Percentiles rank a stretch among this genome's conserved stretches.
Conservation (phyloP, 2,888 invertebrate species). For the Dicyrtoma fusca region DNA sequence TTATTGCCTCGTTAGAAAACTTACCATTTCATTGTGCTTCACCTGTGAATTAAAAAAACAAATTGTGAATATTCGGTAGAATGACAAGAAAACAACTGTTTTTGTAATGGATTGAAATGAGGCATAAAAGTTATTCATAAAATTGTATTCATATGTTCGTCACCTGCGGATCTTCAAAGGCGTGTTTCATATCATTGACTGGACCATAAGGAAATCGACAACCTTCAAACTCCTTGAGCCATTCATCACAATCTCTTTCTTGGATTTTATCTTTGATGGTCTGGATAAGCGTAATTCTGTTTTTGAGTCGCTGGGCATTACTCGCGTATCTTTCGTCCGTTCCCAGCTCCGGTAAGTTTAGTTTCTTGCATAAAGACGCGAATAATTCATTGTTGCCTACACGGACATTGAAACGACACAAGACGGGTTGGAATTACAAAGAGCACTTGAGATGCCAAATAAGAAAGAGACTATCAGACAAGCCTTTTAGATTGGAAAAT, state of each 20-base stretch:
- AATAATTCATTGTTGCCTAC: slow-evolving; percentile 68
- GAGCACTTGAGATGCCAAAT: too few species aligned
- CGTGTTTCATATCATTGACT: slow-evolving; percentile 81
- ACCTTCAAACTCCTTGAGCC: slow-evolving; percentile 72
- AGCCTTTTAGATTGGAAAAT: too few species aligned
- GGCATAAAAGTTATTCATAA: too few species aligned
- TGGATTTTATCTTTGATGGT: slow-evolving; percentile 68
- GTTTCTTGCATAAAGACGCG: slow-evolving; percentile 69
- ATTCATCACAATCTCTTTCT: slow-evolving; percentile 73
- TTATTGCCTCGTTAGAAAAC: slow-evolving; percentile 48
- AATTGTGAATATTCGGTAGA: slow-evolving; percentile 1
- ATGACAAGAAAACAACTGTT: background rate
- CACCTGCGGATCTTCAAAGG: slow-evolving; percentile 87
- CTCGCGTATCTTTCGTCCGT: slow-evolving; percentile 69
- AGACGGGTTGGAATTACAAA: too few species aligned
- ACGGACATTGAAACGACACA: slow-evolving; percentile 26
- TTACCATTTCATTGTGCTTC: slow-evolving; percentile 45
- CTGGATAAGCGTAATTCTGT: slow-evolving; percentile 71
- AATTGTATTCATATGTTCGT: too few species aligned
- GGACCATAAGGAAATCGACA: slow-evolving; percentile 86
- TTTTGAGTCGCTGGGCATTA: slow-evolving; percentile 75
- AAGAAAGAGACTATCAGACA: too few species aligned
- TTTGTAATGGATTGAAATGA: too few species aligned
- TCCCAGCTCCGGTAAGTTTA: slow-evolving; percentile 68
- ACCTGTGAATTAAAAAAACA: slow-evolving; percentile 39